These are phyloP conservation scores for Zaprionus ornatus DNA, from an alignment of 1,140 invertebrate genomes.

Conservation along the genomic window DNA sequence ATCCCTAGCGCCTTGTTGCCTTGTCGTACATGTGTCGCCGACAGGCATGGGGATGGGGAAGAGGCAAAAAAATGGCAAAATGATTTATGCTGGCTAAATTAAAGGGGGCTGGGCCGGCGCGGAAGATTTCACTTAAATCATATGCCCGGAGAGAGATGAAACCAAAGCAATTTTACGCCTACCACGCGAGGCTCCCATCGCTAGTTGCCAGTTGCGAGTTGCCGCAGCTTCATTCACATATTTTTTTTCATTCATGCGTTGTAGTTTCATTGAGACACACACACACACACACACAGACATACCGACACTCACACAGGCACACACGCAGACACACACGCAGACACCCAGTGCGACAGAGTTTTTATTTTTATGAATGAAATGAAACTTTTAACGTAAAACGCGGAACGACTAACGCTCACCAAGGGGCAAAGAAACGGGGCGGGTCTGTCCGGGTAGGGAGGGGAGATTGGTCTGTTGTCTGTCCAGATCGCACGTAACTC, in stretches of 20 bases:
- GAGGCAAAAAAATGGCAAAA: conserved; percentile 48
- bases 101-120: conserved; percentile 18
- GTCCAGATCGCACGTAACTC: conserved; percentile 63
- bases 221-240: conserved; percentile 64
- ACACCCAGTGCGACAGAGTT: conserved; percentile 26
- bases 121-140: conserved; percentile 69
- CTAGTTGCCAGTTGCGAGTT: conserved; percentile 23
- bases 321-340: conserved; percentile 7
- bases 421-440: not conserved
- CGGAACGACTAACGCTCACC: conserved; percentile 34
- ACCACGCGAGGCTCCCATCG: conserved; percentile 42
- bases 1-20: not conserved
- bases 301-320: conserved; percentile 2
- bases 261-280: conserved; percentile 71
- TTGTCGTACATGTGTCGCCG: not conserved
- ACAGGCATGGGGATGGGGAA: not conserved
- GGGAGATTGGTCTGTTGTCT: conserved; percentile 11
- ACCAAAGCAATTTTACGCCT: conserved; percentile 74
- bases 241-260: conserved; percentile 69
- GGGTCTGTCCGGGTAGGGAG: not conserved
- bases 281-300: conserved; percentile 11
- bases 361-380: conserved; percentile 77
- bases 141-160: conserved; percentile 20
- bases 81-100: conserved; percentile 13
- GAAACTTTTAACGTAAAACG: conserved; percentile 77